Evolutionary conservation across 2,113 vertebrate genomes (phyloP).

Genomic region (Scomber colias): DNA sequence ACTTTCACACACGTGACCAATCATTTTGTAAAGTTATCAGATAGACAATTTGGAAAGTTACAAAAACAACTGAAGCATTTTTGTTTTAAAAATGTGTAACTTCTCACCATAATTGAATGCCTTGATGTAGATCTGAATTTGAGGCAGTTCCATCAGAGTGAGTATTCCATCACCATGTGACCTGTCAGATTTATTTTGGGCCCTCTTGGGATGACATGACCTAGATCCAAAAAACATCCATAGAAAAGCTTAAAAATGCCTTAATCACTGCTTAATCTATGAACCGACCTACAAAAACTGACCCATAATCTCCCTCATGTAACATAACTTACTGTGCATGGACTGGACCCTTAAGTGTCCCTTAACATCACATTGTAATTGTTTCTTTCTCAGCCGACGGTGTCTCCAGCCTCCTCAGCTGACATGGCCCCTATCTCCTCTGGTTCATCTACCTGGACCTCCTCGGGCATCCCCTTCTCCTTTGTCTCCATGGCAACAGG

Average conservation of each 20-base stretch:
- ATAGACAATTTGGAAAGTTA: too few relatives aligned
- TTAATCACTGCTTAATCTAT: not conserved
- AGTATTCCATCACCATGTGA: too few relatives aligned
- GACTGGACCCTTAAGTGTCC: not conserved
- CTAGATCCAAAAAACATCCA: too few relatives aligned
- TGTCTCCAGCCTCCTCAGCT: constrained; percentile 94
- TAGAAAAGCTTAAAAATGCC: too few relatives aligned
- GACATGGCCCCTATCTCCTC: constrained; percentile 99
- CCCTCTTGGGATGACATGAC: too few relatives aligned
- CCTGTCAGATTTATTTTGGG: too few relatives aligned
- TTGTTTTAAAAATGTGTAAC: too few relatives aligned
- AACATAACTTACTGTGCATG: not conserved
- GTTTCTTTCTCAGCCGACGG: constrained; percentile 88
- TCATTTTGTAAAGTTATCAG: too few relatives aligned
- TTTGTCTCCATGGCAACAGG: constrained; percentile 98
- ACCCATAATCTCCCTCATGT: not conserved
- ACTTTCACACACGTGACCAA: too few relatives aligned
- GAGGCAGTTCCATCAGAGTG: too few relatives aligned
- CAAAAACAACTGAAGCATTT: too few relatives aligned
- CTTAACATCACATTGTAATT: not conserved
- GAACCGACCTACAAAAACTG: too few relatives aligned
- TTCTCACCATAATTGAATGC: not conserved
- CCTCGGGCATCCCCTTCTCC: constrained; percentile 96
- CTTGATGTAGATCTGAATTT: not conserved
- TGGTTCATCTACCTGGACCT: constrained; percentile 97